Evolutionary conservation across 2,888 invertebrate genomes (phyloP), one percentile per base, ranked within the genome.

Genomic region (Globia sparganii): DNA sequence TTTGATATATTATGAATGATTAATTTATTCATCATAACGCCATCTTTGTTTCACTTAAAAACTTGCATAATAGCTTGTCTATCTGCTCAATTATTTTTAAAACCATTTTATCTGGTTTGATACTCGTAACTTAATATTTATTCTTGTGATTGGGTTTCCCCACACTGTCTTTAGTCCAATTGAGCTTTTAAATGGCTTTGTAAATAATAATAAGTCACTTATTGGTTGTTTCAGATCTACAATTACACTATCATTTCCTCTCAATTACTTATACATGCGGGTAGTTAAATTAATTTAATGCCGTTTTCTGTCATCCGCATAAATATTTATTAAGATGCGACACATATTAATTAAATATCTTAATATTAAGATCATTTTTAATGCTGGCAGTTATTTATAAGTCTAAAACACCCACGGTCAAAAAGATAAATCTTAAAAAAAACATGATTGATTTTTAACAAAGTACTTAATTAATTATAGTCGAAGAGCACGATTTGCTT

Each of bases 281-380:
- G 75, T 72, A 70, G 70, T 78, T 72, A 78, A 87, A 78, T 76
- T 67, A 78, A 85, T 69, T 80, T 74, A 70, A 83, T 83, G 65
- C 37, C 28, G 72, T 75, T 75, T 59, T 46, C 68, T 80, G 83
- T 74, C 88, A 72, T 78, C 37, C 67, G n/a, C 37, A 79, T 80
- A 72, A 15, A 73, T 86, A 81, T 87, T 87, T 75, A 80, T 86
- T 76, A 64, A 28, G 34, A 67, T 74, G 61, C 46, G 72, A 83
- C 77, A 77, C 69, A 74, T 74, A 73, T 77, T 83, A 81, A 77
- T 81, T 72, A 79, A 83, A 72, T 59, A 66, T 79, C 64, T 85
- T 43, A 62, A 68, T 68, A 72, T 67, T 72, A 78, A 78, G 72
- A 75, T 58, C 46, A 46, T 77, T 78, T 72, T 56, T 49, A 43